A percentile compares a stretch with the other conserved stretches of the same genome.
Conservation (phyloP, 2,113 vertebrate genomes). For the Carollia perspicillata region DNA sequence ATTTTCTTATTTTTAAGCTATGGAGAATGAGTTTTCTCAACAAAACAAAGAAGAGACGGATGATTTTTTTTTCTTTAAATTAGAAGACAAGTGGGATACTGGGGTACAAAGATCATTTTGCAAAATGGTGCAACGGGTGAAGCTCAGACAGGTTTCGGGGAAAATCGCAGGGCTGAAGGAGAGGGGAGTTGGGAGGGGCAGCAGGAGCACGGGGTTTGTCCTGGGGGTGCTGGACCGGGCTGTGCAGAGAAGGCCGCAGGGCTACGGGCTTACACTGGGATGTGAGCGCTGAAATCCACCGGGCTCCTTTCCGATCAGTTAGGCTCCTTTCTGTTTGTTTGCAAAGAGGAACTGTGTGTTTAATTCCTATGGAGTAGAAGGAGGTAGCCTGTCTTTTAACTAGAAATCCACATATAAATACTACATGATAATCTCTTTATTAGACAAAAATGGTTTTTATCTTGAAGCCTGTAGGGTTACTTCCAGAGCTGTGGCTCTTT, state of each 20-base stretch:
- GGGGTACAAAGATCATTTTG: neutral
- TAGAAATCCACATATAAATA: constrained; percentile 24
- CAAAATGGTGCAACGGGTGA: neutral
- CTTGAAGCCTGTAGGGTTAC: neutral
- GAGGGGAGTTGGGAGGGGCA: no score
- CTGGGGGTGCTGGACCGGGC: neutral
- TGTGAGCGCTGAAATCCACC: neutral
- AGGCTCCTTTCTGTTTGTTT: neutral
- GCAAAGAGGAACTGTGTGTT: constrained; percentile 19
- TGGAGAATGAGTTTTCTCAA: neutral
- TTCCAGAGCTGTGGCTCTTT: constrained; percentile 20
- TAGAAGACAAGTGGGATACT: neutral
- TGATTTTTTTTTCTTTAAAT: neutral
- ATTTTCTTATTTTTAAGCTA: constrained; percentile 7
- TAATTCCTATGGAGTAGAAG: constrained; percentile 20
- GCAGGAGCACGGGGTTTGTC: neutral
- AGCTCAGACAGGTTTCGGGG: neutral
- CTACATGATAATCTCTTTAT: constrained; percentile 50
- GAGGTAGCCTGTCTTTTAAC: constrained; percentile 51
- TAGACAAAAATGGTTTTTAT: constrained; percentile 50
- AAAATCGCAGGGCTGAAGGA: neutral
- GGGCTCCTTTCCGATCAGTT: neutral
- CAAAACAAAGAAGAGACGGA: neutral
- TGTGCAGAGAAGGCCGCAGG: accelerated
- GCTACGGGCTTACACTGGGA: neutral